Evolutionary conservation across 2,888 invertebrate genomes (phyloP).

Genomic region (Rotaria socialis): DNA sequence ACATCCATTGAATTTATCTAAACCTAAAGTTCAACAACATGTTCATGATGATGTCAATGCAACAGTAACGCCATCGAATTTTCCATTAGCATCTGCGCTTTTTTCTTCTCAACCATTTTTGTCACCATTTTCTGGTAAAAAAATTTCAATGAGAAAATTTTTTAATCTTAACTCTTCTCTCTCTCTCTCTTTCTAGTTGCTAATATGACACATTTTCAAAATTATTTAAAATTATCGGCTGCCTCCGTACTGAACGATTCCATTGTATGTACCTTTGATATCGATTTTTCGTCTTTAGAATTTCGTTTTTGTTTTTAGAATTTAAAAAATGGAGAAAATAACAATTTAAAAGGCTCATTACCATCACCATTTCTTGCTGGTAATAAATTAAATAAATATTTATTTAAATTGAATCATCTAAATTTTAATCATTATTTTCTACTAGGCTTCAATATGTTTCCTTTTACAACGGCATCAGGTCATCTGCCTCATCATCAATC

Average conservation of each 20-base stretch:
- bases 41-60: neutral
- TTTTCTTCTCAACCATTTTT: neutral
- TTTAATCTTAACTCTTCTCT: neutral
- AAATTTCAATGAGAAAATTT: neutral
- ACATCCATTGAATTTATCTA: constrained; percentile 31
- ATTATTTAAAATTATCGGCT: neutral
- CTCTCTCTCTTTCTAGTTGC: neutral
- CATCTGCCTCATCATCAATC: neutral
- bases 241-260: neutral
- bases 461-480: neutral
- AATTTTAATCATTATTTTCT: neutral
- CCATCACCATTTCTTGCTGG: constrained; percentile 21
- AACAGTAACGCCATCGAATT: neutral
- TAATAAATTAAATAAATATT: neutral
- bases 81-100: neutral
- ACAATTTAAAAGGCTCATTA: neutral
- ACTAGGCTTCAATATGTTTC: neutral
- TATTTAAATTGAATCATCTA: neutral
- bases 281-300: neutral
- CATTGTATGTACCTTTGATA: neutral
- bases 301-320: neutral
- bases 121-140: constrained; percentile 21
- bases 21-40: constrained; percentile 3
- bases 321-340: constrained; percentile 15
- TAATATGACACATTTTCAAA: constrained; percentile 9